Conservation (phyloP, 2,797 vertebrate genomes). For the Enteromius mattozi region DNA sequence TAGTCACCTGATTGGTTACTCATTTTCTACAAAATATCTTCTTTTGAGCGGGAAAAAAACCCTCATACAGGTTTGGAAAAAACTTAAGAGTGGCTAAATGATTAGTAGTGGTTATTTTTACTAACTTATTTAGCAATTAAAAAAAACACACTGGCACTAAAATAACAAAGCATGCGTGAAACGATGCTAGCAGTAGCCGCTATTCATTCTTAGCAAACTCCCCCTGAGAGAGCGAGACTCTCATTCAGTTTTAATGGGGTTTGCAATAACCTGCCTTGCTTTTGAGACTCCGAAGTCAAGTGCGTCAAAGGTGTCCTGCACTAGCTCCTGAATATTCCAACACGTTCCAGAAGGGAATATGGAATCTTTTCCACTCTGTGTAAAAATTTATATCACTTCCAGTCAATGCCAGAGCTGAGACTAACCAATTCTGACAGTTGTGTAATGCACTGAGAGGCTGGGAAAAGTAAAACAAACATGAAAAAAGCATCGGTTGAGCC, state of each 20-base stretch:
- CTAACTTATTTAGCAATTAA: not conserved
- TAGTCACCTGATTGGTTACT: too few species aligned
- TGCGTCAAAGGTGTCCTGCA: constrained; percentile 51
- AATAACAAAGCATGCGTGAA: not conserved
- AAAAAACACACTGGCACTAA: not conserved
- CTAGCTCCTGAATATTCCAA: constrained; percentile 45
- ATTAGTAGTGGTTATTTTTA: not conserved
- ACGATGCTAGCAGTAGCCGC: not conserved
- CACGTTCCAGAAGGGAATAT: constrained; percentile 14
- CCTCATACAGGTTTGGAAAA: too few species aligned
- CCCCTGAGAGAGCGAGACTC: constrained; percentile 28
- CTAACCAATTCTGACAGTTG: constrained; percentile 33
- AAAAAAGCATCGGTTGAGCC: not conserved
- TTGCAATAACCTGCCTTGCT: constrained; percentile 41
- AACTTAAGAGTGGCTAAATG: too few species aligned
- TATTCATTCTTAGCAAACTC: constrained; percentile 4
- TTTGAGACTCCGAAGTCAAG: constrained; percentile 47
- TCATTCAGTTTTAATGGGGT: constrained; percentile 58
- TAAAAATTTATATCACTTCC: constrained; percentile 21
- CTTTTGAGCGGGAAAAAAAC: too few species aligned
- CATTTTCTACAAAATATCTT: too few species aligned
- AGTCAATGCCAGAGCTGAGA: constrained; percentile 28
- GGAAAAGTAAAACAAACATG: constrained; percentile 39
- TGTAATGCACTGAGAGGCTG: constrained; percentile 28
- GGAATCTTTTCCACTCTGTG: constrained; percentile 21